Evolutionary conservation across 2,888 invertebrate species (phyloP), one percentile per base, ranked within the genome.

Genomic region (Drosophila borealis): DNA sequence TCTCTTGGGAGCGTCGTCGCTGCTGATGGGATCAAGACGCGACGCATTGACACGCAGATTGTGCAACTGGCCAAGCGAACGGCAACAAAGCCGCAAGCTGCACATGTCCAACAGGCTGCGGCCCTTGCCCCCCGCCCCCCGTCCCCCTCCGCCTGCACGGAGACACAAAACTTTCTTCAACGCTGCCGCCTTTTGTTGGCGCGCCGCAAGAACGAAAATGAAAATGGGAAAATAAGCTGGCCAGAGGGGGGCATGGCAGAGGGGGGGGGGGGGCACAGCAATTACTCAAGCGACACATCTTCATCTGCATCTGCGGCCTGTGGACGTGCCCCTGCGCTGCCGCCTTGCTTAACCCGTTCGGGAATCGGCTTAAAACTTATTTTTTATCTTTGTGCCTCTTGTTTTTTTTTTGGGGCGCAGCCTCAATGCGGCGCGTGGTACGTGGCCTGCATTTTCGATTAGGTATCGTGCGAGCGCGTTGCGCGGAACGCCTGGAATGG

Each of bases 281-380:
- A 84, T 84, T 81, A 84, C 83, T 84, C 86, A 84, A 83, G 74
- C 78, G 86, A 86, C 86, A 76, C 76, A 76, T 76, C 76, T 76
- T 8, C 42, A 54, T 54, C 54, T 62, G 54, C 75, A 60, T 48
- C 67, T 44, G 46, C 45, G 39, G 21, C 55, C 42, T 76, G 44
- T 55, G 68, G 68, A 71, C 71, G 73, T 71, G 72, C 54, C 51
- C 33, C 61, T 36, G 48, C 25, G 50, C 56, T 49, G 42, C 50
- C 19, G 39, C 50, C 55, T 55, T 29, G 60, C 48, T 34, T 67
- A 65, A 49, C 48, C 60, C 55, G 55, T 53, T 49, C 57, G 53
- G 45, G 33, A 44, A 65, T 37, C 59, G 57, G 50, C 59, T 59
- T 70, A 70, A 50, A 50, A 45, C 41, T 17, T 51, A 14, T 42